Conservation (phyloP, 2,797 vertebrate species). For the Antennarius maculatus region DNA sequence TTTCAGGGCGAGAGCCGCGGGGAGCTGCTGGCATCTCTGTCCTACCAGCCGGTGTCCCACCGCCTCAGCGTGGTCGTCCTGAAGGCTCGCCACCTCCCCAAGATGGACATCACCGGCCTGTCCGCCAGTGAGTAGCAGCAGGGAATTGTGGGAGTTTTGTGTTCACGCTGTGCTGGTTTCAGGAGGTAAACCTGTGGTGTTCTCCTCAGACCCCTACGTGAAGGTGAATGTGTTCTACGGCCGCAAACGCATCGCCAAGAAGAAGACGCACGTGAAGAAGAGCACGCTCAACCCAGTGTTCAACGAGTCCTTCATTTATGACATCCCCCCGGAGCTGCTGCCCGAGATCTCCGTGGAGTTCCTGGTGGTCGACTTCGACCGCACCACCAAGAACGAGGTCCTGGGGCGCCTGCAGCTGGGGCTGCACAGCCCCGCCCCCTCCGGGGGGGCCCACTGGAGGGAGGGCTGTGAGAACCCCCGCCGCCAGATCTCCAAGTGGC, state of each 20-base stretch:
- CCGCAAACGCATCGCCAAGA: constrained; percentile 95
- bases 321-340: constrained; percentile 91
- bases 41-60: constrained; percentile 94
- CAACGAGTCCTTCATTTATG: constrained; percentile 98
- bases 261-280: constrained; percentile 98
- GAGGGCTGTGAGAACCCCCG: constrained; percentile 90
- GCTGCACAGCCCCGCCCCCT: constrained; percentile 84
- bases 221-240: constrained; percentile 97
- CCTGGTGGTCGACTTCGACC: constrained; percentile 94
- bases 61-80: constrained; percentile 96
- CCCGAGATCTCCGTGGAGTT: constrained; percentile 94
- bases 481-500: constrained; percentile 93
- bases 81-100: constrained; percentile 94
- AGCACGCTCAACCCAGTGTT: constrained; percentile 95
- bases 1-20: constrained; percentile 90
- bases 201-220: constrained; percentile 90
- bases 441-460: constrained; percentile 89
- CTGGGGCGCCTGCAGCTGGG: constrained; percentile 92
- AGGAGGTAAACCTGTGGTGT: too few species aligned
- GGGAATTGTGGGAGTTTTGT: neutral
- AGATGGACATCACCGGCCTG: constrained; percentile 96
- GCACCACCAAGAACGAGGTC: constrained; percentile 95
- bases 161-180: too few species aligned
- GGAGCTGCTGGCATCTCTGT: constrained; percentile 93
- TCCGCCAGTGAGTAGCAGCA: constrained; percentile 91